Evolutionary conservation across 1,140 invertebrate species (phyloP), one percentile per base, ranked within the genome.

Genomic region (Dreissena rostriformis): DNA sequence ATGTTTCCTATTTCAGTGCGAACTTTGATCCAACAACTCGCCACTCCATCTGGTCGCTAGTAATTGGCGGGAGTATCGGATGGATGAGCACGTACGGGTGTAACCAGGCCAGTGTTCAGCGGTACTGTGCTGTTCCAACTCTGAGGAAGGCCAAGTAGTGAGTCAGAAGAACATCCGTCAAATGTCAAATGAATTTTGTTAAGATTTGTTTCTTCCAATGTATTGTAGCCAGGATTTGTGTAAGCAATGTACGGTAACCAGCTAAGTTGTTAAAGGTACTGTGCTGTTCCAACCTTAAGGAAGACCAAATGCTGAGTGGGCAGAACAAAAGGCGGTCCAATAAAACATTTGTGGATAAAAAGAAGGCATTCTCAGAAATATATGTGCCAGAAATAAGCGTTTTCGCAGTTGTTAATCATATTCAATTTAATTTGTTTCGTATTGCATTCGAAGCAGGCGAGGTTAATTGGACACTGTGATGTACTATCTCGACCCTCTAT

Each of bases 41-140:
- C 8, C 92, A 93, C 75, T 89, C 92, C 10, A 89, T 92, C 61
- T 93, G 91, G 91, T 88, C 89, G 14, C 68, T 93, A 17, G 28
- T 93, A 0, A 67, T 92, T 22, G 92, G 92, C 0, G 88, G 87
- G 0, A 89, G 86, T 77, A 71, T 91, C 0, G 77, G 75, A 0
- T 90, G 88, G 87, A 86, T 86, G 14, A 85, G 86, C 0, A 89
- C 82, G 0, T 91, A 87, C 67, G 91, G 90, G 0, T 83, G 87
- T 19, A 91, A 87, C 65, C 91, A 91, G 83, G 86, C 90, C 17
- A 89, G 88, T 68, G 88, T 91, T 0, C 91, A 91, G 81, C 76
- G 91, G 49, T 92, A 89, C 84, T 39, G 39, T 39, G 39, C 39
- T 39, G 39, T 39, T 39, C 85, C 87, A 15, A 88, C 85, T 4